These are phyloP conservation scores for Poecilia latipinna DNA, from an alignment of 2,113 vertebrate genomes.

Conservation along the genomic window DNA sequence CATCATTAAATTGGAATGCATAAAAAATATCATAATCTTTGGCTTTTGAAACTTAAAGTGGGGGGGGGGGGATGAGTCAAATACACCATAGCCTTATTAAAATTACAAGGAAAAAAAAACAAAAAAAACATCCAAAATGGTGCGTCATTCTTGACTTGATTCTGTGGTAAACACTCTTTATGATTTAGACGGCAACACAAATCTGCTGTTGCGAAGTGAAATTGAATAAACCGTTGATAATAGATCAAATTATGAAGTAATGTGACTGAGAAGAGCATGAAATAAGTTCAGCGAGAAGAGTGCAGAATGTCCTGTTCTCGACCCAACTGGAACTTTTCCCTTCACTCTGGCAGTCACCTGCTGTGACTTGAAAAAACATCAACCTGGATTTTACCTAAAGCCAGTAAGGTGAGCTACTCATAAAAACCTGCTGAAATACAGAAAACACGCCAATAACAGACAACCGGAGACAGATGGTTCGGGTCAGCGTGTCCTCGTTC, in stretches of 20 bases:
- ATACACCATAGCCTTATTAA: conserved; percentile 23
- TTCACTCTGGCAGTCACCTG: conserved; percentile 38
- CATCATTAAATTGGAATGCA: neutral
- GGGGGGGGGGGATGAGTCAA: neutral
- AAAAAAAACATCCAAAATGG: conserved; percentile 34
- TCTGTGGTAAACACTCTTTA: conserved; percentile 44
- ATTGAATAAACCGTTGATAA: conserved; percentile 43
- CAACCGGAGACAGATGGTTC: conserved; percentile 34
- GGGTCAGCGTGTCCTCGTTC: conserved; percentile 28
- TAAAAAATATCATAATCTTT: neutral
- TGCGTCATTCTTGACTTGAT: conserved; percentile 27
- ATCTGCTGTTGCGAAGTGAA: conserved; percentile 30
- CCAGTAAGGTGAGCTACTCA: conserved; percentile 26
- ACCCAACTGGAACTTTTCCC: conserved; percentile 40
- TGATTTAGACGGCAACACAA: conserved; percentile 34
- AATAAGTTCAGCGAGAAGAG: conserved; percentile 31
- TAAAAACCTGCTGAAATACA: conserved; percentile 41
- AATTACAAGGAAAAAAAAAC: conserved; percentile 47
- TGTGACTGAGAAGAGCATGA: conserved; percentile 4
- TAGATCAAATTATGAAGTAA: conserved; percentile 43
- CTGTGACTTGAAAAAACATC: conserved; percentile 47
- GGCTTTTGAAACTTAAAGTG: neutral
- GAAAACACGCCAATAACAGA: conserved; percentile 22
- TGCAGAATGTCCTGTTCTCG: conserved; percentile 53
- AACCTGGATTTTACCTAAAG: conserved; percentile 43